Base-by-base conservation (phyloP, 1,140 invertebrate species). In the Brachionus asplanchnoidis region DNA sequence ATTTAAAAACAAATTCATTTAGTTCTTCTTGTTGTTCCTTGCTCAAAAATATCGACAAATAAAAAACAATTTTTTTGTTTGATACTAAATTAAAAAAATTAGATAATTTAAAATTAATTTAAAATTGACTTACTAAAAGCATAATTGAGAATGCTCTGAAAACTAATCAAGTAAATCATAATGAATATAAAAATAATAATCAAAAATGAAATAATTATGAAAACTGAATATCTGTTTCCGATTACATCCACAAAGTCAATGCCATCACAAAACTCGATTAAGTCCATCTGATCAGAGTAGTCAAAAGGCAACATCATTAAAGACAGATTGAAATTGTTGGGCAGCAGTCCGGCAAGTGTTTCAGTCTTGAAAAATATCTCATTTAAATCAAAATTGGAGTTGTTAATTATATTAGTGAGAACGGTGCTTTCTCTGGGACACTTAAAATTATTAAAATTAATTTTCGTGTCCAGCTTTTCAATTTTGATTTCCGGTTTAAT, bases 321-420 rank as follows among this genome's bases (percentile, higher is more conserved):
- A 14, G 40, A 20, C 8, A 73, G 9, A 73, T 73, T 42, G 9
- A n/a, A 73, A 40, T 42, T 23, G n/a, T 40, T 17, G 0, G 68
- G 68, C 5, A 73, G 17, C 17, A 73, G 14, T 20, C 68, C 17
- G 3, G 68, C 17, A 3, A 73, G 17, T 73, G 40, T 73, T 42
- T 73, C 68, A 8, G 32, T 73, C n/a, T 73, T 73, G 40, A 42
- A 73, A n/a, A 73, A 73, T 73, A 73, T 40, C 12, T 73, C 68
- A 44, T 73, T 73, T 17, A 73, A n/a, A 73, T 73, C 68, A 46
- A 36, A 77, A 50, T 77, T 77, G 4, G 73, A 23, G 14, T 50
- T 23, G 8, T 77, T 50, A 3, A 77, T 26, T 0, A 50, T 77
- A 77, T 23, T 50, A 3, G 17, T 23, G 8, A 77, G 46, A 3